A percentile compares a stretch with the other conserved stretches of the same genome.
These are phyloP conservation scores for Myodes glareolus DNA, from an alignment of 2,113 vertebrate species.

Conservation along the genomic window DNA sequence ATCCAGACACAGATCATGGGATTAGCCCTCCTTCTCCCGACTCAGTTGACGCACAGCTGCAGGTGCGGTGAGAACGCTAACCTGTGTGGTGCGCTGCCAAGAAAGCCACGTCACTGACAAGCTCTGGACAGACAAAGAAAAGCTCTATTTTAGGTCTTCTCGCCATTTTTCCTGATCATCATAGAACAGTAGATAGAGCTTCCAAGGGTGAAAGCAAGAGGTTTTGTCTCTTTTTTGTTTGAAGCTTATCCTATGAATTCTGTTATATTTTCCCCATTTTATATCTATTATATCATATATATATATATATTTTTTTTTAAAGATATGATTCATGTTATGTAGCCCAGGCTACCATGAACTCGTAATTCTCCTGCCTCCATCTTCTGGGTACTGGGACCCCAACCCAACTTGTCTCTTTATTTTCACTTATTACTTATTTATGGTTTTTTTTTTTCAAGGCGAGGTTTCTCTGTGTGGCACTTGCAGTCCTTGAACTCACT, in stretches of 20 bases:
- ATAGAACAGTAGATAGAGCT: background rate
- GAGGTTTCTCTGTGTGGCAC: background rate
- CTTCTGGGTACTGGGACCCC: no score
- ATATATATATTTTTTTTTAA: background rate
- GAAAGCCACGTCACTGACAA: background rate
- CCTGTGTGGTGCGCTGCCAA: background rate
- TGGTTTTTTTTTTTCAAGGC: background rate
- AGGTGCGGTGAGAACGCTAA: constrained; percentile 1
- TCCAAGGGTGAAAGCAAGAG: background rate
- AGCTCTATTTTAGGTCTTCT: background rate
- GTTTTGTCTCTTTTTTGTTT: background rate
- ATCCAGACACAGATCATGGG: background rate
- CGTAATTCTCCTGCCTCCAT: background rate
- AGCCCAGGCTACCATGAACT: background rate
- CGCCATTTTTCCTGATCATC: background rate
- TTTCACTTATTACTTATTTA: background rate
- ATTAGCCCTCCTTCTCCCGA: constrained; percentile 25
- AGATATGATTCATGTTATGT: background rate
- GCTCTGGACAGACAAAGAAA: background rate
- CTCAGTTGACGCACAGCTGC: background rate
- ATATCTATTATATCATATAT: background rate
- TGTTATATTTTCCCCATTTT: background rate
- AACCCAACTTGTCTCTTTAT: background rate
- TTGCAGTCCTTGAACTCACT: background rate
- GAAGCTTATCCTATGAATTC: background rate